These are phyloP conservation scores for Mormyrus hasselquistii DNA, from an alignment of 2,797 vertebrate species.

Conservation along the genomic window DNA sequence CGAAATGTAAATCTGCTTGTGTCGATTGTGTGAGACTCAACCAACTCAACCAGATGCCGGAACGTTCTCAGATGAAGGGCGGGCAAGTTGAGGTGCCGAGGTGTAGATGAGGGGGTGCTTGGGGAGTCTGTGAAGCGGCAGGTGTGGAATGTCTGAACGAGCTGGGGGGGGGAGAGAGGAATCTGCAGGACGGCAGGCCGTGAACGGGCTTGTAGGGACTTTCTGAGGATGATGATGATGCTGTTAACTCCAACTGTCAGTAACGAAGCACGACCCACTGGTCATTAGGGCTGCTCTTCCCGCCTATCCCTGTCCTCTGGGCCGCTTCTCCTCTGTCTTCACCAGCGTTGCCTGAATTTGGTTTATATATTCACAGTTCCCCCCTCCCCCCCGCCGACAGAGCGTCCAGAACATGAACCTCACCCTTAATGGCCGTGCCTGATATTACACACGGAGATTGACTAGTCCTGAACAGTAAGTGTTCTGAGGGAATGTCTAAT, in stretches of 20 bases:
- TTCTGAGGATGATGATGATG: not conserved
- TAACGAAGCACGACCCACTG: not conserved
- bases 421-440: not conserved
- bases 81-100: not conserved
- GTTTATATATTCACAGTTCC: not conserved
- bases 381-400: not conserved
- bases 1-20: not conserved
- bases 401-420: not conserved
- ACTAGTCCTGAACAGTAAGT: not conserved
- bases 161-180: not conserved
- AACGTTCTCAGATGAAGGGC: not conserved
- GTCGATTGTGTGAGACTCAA: not conserved
- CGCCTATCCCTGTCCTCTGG: not conserved
- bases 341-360: not conserved
- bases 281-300: not conserved
- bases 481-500: not conserved
- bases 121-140: not conserved
- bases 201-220: not conserved
- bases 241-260: not conserved
- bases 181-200: not conserved
- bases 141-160: not conserved
- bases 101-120: not conserved
- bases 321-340: not conserved
- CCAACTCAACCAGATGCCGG: not conserved
- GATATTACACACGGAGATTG: not conserved